Evolutionary conservation across 2,797 vertebrate genomes (phyloP).

Genomic region (Bovichtus diacanthus): DNA sequence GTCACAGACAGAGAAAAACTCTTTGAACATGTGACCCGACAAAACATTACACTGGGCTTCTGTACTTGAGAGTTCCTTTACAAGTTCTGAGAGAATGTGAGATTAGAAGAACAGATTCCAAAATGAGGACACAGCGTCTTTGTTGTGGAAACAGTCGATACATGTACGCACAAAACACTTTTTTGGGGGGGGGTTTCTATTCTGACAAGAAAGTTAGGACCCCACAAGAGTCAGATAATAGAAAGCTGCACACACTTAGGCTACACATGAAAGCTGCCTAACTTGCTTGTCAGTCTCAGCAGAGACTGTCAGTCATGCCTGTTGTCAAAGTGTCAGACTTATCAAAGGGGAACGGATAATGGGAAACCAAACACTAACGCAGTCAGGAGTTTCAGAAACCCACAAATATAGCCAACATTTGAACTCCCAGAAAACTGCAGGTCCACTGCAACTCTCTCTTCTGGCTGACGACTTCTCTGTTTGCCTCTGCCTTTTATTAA

Average conservation of each 20-base stretch:
- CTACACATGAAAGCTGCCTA: neutral
- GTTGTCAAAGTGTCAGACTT: constrained; percentile 3
- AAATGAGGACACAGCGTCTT: constrained; percentile 17
- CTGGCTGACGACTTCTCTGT: no score
- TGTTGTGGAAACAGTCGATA: constrained; percentile 12
- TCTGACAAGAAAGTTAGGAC: neutral
- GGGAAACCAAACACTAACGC: neutral
- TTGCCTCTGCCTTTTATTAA: no score
- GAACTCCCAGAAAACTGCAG: no score
- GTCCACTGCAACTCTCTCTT: no score
- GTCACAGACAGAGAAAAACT: neutral
- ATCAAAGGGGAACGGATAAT: neutral
- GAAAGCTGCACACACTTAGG: neutral
- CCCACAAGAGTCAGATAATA: neutral
- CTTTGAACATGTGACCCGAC: constrained; percentile 6
- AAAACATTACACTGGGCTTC: neutral
- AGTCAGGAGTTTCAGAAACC: neutral
- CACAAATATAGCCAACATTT: no score
- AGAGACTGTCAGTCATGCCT: constrained; percentile 13
- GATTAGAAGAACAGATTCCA: constrained; percentile 35
- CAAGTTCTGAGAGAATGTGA: constrained; percentile 46
- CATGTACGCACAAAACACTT: constrained; percentile 1
- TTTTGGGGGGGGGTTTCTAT: neutral
- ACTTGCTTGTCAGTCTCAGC: neutral
- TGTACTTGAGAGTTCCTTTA: neutral